These are phyloP conservation scores for Busseola fusca DNA, from an alignment of 2,888 invertebrate species.

Conservation along the genomic window DNA sequence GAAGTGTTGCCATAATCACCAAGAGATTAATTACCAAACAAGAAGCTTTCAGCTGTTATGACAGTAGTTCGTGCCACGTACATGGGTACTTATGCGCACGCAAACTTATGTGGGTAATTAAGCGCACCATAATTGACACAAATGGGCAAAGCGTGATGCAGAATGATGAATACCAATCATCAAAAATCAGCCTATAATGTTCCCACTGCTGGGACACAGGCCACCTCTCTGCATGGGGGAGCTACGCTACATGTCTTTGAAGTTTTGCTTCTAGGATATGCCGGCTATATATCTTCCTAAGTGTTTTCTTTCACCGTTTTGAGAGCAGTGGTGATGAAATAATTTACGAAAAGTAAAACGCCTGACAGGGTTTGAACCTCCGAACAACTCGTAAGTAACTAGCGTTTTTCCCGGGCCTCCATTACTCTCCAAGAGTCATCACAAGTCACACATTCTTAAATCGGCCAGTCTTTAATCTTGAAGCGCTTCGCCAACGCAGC, in stretches of 20 bases:
- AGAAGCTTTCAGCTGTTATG: not conserved
- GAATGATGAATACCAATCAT: not conserved
- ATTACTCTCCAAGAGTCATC: too few relatives aligned
- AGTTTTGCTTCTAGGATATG: too few relatives aligned
- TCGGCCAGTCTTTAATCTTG: not conserved
- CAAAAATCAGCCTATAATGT: not conserved
- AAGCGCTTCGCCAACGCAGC: slow-evolving; percentile 11
- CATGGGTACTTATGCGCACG: not conserved
- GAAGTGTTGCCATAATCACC: not conserved
- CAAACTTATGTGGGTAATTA: not conserved
- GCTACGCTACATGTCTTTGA: too few relatives aligned
- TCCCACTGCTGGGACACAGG: not conserved
- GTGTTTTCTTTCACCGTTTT: not conserved
- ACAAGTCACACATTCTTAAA: not conserved
- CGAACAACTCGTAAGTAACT: too few relatives aligned
- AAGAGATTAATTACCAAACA: not conserved
- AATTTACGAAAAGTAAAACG: not conserved
- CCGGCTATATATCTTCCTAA: not conserved
- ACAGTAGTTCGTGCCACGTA: not conserved
- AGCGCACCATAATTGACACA: not conserved
- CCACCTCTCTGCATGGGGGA: not conserved
- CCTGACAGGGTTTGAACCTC: not conserved
- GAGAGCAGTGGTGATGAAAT: not conserved
- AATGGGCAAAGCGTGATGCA: not conserved
- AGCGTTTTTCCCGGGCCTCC: not conserved